Evolutionary conservation across 2,797 vertebrate species (phyloP).

Genomic region (Lutra lutra): DNA sequence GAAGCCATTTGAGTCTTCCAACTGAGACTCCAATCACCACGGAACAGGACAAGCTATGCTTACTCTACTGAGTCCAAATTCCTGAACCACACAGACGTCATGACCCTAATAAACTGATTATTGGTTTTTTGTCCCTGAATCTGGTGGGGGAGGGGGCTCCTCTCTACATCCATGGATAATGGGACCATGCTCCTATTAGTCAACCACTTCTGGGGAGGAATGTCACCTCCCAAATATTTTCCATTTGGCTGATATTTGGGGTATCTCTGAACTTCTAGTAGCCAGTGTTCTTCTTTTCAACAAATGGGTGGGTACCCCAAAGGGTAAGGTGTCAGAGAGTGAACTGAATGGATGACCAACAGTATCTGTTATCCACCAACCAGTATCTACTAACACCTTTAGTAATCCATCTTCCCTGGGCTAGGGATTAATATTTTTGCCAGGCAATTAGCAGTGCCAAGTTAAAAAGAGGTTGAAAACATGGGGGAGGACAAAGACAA

Average conservation of each 20-base stretch:
- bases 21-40: neutral
- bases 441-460: neutral
- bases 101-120: neutral
- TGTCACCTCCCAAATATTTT: no score
- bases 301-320: neutral
- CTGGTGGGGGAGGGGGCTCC: neutral
- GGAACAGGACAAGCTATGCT: neutral
- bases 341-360: neutral
- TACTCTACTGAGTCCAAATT: neutral
- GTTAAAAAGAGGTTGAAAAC: neutral
- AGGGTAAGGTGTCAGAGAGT: neutral
- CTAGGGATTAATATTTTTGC: neutral
- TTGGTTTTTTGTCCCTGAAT: neutral
- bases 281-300: neutral
- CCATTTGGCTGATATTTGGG: neutral
- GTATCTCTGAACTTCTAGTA: neutral
- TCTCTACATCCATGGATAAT: neutral
- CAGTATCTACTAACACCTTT: no score
- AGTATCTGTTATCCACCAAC: neutral
- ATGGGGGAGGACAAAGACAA: neutral
- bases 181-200: neutral
- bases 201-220: neutral
- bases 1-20: neutral
- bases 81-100: neutral
- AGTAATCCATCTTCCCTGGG: neutral